Evolutionary conservation across 1,140 invertebrate species (phyloP).

Genomic region (Brachionus plicatilis): DNA sequence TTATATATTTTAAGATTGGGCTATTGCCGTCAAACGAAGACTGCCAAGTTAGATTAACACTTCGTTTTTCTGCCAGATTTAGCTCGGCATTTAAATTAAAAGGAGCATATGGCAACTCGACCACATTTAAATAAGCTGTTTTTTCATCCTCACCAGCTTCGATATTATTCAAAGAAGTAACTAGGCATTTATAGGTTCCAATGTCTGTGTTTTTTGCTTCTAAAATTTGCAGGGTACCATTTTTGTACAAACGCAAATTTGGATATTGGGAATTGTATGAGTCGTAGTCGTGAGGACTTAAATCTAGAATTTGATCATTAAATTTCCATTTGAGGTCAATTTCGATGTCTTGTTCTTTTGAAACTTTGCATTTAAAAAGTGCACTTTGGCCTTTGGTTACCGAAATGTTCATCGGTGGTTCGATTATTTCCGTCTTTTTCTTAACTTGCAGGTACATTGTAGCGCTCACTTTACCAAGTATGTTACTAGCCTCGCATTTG

Average conservation of each 20-base stretch:
- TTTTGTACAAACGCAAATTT: conserved; percentile 44
- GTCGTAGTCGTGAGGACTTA: conserved; percentile 58
- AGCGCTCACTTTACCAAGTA: conserved; percentile 41
- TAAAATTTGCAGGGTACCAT: conserved; percentile 57
- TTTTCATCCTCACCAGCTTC: conserved; percentile 84
- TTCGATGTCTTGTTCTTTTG: conserved; percentile 81
- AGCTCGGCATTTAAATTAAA: conserved; percentile 51
- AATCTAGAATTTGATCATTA: conserved; percentile 63
- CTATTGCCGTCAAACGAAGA: conserved; percentile 94
- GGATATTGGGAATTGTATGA: conserved; percentile 43
- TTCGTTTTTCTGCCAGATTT: conserved; percentile 48
- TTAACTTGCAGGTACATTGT: conserved; percentile 44
- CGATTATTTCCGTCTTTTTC: conserved; percentile 84
- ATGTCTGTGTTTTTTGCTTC: conserved; percentile 58
- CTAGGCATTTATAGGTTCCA: conserved; percentile 61
- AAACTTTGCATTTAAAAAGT: conserved; percentile 82
- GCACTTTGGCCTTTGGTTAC: conserved; percentile 83
- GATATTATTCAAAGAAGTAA: conserved; percentile 60
- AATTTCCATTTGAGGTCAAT: conserved; percentile 78
- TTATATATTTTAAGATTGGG: conserved; percentile 82
- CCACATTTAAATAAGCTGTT: conserved; percentile 59
- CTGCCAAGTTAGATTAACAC: conserved; percentile 85
- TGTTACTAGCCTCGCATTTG: conserved; percentile 40
- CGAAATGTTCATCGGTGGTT: conserved; percentile 79
- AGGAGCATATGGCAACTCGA: conserved; percentile 35